Evolutionary conservation across 53 echinoderm and acorn worm species (phyloP), one percentile per base, ranked within the genome.

Genomic region (Hippasteria phrygiana): DNA sequence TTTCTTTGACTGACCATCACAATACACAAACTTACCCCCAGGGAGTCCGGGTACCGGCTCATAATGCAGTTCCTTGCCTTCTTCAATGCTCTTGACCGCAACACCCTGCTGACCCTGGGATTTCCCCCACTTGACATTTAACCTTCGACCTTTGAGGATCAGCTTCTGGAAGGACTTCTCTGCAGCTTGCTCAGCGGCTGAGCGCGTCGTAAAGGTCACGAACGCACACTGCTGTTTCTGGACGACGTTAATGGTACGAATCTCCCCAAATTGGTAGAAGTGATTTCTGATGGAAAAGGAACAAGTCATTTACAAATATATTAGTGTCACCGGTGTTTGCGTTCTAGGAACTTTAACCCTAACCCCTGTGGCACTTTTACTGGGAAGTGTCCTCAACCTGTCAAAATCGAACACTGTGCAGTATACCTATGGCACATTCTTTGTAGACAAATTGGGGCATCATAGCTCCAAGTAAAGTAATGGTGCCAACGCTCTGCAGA

Each of bases 71-170:
- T 93, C 92, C 26, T 53, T 50, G 32, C 76, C 75, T 9, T 51
- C 51, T 1, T 81, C 91, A 0, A 76, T 81, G 16, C 90, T 92
- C 65, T 89, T 91, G 46, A 73, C 92, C 5, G 86, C 92, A 1
- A 46, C 66, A 39, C 89, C 92, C 63, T 90, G 93, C 80, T 99
- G 96, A 43, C 96, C 96, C 42, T 96, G 94, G 2, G 99, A 96
- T 74, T 95, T 99, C 33, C 99, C 99, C 99, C 99, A 99, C 50
- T 99, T 99, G 88, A 99, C 92, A 86, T 99, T 99, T 80, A 99
- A 90, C 93, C 99, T 93, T 42, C 99, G 93, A 64, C 99, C 99
- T 90, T 96, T 99, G 91, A 99, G 93, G 87, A 99, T 99, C 35
- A 99, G 93, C 55, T 99, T 99, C 89, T 99, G 95, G 87, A 99